Conservation (phyloP, 2,888 invertebrate genomes). For the Leptopilina drosophilae region DNA sequence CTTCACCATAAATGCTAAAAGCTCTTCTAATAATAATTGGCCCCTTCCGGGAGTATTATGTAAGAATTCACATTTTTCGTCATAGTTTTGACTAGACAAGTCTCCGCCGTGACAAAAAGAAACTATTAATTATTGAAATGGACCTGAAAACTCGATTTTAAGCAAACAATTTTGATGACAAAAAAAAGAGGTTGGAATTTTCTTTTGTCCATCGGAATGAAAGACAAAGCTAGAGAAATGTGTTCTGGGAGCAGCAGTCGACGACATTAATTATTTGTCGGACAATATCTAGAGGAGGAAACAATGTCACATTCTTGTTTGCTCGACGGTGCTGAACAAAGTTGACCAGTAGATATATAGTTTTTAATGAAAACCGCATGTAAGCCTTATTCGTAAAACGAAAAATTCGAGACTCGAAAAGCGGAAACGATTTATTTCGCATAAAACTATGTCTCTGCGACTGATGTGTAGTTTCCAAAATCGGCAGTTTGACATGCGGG, state of each 20-base stretch:
- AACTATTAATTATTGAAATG: too few species aligned
- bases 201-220: too few species aligned
- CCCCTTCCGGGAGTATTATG: not conserved
- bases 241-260: too few species aligned
- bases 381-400: slow-evolving; percentile 50
- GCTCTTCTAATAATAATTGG: slow-evolving; percentile 22
- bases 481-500: slow-evolving; percentile 70
- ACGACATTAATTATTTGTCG: slow-evolving; percentile 1
- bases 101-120: too few species aligned
- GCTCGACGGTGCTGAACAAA: slow-evolving; percentile 23
- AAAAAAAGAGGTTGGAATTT: too few species aligned
- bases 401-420: slow-evolving; percentile 48
- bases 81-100: not conserved
- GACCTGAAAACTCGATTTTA: too few species aligned
- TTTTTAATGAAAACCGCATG: too few species aligned
- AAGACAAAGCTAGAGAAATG: too few species aligned
- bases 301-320: slow-evolving; percentile 21
- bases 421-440: slow-evolving; percentile 41
- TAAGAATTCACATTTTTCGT: slow-evolving; percentile 9
- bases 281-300: slow-evolving; percentile 2
- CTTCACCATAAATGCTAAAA: slow-evolving; percentile 27
- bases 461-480: slow-evolving; percentile 54
- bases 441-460: too few species aligned
- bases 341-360: not conserved
- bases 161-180: too few species aligned